Conservation (phyloP, 2,797 vertebrate species). For the Rachycentron canadum region DNA sequence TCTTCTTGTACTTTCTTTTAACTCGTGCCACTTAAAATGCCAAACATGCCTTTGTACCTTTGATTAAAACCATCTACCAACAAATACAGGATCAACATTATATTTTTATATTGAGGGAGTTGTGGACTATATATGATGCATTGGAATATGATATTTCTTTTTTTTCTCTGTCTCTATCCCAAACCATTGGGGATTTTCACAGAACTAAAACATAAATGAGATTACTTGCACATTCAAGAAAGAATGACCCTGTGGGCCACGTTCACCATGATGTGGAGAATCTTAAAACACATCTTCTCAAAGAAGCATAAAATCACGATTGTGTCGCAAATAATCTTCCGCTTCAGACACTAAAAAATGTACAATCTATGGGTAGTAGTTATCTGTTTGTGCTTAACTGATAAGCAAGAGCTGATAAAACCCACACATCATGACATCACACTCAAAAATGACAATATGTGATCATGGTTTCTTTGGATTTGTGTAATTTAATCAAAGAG, state of each 20-base stretch:
- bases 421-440: no score
- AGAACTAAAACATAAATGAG: slow-evolving; percentile 40
- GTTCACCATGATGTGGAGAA: slow-evolving; percentile 27
- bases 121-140: neutral
- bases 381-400: neutral
- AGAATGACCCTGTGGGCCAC: slow-evolving; percentile 35
- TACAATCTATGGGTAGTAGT: neutral
- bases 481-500: neutral
- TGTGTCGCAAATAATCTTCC: slow-evolving; percentile 25
- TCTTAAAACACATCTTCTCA: slow-evolving; percentile 16
- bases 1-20: slow-evolving; percentile 13
- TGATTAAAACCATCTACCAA: neutral
- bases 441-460: neutral
- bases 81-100: neutral
- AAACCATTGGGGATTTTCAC: slow-evolving; percentile 7
- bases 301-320: slow-evolving; percentile 24
- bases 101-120: neutral
- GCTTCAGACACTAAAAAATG: neutral
- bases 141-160: neutral
- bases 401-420: neutral
- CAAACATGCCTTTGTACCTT: neutral
- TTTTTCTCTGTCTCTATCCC: neutral
- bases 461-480: neutral
- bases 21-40: slow-evolving; percentile 10
- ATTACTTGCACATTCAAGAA: slow-evolving; percentile 42